Base-by-base conservation (phyloP, 1,140 invertebrate species). In the Protaetia brevitarsis region DNA sequence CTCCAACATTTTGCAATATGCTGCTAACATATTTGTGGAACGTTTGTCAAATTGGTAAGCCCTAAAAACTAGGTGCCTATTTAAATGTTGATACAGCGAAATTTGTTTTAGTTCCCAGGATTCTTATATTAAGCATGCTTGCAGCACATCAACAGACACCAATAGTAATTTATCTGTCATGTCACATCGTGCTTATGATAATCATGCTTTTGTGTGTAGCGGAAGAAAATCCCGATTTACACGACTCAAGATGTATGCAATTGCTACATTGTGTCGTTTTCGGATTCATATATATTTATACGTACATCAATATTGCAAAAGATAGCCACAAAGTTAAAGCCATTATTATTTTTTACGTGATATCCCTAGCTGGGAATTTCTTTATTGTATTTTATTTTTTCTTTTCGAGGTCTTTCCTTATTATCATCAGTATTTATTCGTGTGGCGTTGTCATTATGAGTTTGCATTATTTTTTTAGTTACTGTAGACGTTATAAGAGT, bases 61-160 rank as follows among this genome's bases (percentile, higher is more conserved):
- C 1, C 1, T 16, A 34, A 11, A 34, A 41, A 41, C 6, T 16
- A 51, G 1, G 3, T 37, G 2, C 3, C 19, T 16, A n/a, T 16
- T 13, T 0, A 0, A 13, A 19, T 16, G 19, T 57, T 23, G 8
- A 21, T 19, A 23, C 16, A 19, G 11, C 4, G 2, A 23, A 4
- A 10, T 56, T 59, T 11, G 57, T 59, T 59, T 59, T 19, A 61
- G 31, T 61, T n/a, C 59, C 30, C 1, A 61, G 26, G 21, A 37
- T 63, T 28, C 16, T 63, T n/a, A 8, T 37, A 11, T 27, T 63
- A 26, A 37, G 61, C 34, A 13, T 41, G 13, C n/a, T 41, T 36
- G 31, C 37, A 41, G 37, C 34, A 11, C 23, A 26, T n/a, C 13
- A 41, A 26, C 16, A 19, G 10, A 37, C 45, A n/a, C 61, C 23